Percentiles rank a stretch among this genome's conserved stretches.
These are phyloP conservation scores for Harpalus rubripes DNA, from an alignment of 2,888 invertebrate species.

Conservation along the genomic window DNA sequence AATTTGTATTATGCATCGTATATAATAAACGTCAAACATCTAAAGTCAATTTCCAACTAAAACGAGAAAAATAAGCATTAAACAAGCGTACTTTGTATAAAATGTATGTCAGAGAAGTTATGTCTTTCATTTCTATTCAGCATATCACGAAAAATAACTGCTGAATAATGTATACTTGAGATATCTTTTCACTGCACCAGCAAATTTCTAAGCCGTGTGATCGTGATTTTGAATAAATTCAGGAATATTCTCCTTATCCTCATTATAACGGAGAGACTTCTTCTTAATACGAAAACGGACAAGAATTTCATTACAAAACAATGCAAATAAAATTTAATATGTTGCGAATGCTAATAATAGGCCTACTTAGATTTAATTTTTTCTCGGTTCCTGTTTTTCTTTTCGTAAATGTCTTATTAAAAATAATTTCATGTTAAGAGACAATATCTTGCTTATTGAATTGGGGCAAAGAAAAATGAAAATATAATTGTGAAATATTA, in stretches of 20 bases:
- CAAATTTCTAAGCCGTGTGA: constrained; percentile 12
- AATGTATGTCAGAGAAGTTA: constrained; percentile 17
- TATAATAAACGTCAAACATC: neutral
- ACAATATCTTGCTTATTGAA: neutral
- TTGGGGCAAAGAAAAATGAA: neutral
- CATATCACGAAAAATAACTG: constrained; percentile 46
- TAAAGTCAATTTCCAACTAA: neutral
- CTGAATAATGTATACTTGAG: constrained; percentile 42
- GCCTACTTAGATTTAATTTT: neutral
- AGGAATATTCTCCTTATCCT: neutral
- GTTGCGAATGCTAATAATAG: neutral
- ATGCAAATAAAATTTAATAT: constrained; percentile 13
- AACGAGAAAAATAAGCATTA: neutral
- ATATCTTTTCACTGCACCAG: constrained; percentile 35
- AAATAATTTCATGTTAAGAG: neutral
- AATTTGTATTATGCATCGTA: neutral
- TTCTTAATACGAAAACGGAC: neutral
- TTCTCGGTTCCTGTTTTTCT: neutral
- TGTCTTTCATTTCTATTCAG: constrained; percentile 31
- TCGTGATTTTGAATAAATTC: constrained; percentile 45
- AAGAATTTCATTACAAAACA: constrained; percentile 18
- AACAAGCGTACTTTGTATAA: neutral
- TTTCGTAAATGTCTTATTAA: constrained; percentile 2
- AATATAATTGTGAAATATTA: neutral
- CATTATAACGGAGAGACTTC: constrained; percentile 5